Percentiles rank a stretch among this genome's conserved stretches.
These are phyloP conservation scores for Schizothorax lantsangensis DNA, from an alignment of 2,797 vertebrate species.

Conservation along the genomic window DNA sequence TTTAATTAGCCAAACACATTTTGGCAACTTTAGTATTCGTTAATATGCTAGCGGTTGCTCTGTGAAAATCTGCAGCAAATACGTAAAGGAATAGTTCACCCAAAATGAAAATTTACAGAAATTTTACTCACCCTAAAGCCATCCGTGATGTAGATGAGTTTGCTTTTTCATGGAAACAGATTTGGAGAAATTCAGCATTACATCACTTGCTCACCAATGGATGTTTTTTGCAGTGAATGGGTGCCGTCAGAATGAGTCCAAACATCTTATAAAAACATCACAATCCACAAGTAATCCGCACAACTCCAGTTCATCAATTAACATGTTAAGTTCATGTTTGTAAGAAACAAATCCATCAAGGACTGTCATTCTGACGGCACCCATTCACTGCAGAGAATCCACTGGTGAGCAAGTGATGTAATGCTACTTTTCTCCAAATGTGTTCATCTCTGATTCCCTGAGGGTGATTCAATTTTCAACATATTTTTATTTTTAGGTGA, in stretches of 20 bases:
- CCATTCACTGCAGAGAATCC: not conserved
- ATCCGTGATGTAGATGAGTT: not conserved
- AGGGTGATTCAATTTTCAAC: too few relatives aligned
- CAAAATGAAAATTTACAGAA: not conserved
- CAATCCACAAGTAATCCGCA: not conserved
- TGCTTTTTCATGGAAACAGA: not conserved
- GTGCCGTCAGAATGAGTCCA: not conserved
- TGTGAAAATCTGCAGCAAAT: constrained; percentile 2
- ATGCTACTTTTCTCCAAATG: not conserved
- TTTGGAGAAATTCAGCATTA: not conserved
- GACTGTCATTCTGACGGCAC: not conserved
- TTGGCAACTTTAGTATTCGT: not conserved
- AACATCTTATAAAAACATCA: not conserved
- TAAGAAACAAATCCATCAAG: not conserved
- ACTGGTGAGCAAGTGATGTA: not conserved
- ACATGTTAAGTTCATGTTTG: not conserved
- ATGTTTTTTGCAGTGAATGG: not conserved
- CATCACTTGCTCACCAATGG: not conserved
- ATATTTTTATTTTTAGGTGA: not conserved
- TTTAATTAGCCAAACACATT: constrained; percentile 24
- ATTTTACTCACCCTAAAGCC: not conserved
- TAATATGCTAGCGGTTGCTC: constrained; percentile 6
- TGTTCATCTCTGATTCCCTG: not conserved
- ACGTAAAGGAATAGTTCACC: not conserved
- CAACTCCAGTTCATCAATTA: not conserved